Conservation (phyloP, 2,888 invertebrate genomes). For the Muschampia plurimacula region DNA sequence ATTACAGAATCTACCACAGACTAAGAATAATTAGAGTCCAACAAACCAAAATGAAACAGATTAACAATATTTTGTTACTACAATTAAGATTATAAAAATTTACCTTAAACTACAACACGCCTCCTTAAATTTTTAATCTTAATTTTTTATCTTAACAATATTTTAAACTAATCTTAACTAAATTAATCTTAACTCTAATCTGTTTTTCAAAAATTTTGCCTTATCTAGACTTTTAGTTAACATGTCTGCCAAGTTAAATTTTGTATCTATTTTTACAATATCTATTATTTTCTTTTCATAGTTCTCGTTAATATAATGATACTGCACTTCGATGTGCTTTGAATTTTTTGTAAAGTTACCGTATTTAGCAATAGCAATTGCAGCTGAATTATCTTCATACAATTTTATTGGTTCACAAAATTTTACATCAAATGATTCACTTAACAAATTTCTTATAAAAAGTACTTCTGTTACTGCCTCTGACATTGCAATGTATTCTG, state of each 20-base stretch:
- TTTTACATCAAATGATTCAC: conserved; percentile 31
- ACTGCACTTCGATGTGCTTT: conserved; percentile 10
- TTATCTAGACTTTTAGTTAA: not conserved
- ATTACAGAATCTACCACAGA: no score
- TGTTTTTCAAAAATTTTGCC: not conserved
- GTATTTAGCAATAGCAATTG: conserved; percentile 44
- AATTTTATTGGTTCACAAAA: conserved; percentile 41
- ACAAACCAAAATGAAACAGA: no score
- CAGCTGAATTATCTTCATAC: conserved; percentile 46
- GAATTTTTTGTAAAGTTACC: conserved; percentile 44
- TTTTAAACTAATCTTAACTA: not conserved
- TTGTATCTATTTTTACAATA: conserved; percentile 32
- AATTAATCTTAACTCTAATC: not conserved
- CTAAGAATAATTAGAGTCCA: no score
- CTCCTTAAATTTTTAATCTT: conserved; percentile 4
- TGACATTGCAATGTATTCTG: conserved; percentile 43
- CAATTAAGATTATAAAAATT: not conserved
- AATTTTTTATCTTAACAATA: not conserved
- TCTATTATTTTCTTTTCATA: conserved; percentile 49
- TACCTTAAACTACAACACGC: not conserved
- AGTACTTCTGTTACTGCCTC: conserved; percentile 22
- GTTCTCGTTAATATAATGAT: conserved; percentile 48
- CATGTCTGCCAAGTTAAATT: not conserved
- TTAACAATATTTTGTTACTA: no score
- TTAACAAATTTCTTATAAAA: conserved; percentile 29